phyloP scores from a whole-genome alignment of 2,113 vertebrate genomes.

The Sminthopsis crassicaudata region DNA sequence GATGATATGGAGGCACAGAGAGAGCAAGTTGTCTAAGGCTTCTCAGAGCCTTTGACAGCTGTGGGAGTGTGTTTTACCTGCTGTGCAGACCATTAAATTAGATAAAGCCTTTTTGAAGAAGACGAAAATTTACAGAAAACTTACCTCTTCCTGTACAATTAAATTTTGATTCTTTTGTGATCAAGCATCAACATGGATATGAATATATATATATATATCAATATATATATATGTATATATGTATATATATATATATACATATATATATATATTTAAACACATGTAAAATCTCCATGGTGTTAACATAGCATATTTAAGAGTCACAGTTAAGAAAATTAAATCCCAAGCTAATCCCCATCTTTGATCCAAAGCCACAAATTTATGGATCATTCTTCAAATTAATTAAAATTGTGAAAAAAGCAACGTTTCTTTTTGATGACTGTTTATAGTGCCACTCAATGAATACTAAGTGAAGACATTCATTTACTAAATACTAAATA shows the following conservation, averaged over 20 bases:
- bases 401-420: slow-evolving; percentile 30
- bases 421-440: neutral
- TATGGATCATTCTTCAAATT: neutral
- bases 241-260: too few relatives aligned
- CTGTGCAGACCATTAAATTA: slow-evolving; percentile 9
- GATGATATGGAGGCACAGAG: neutral
- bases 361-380: neutral
- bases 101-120: slow-evolving; percentile 4
- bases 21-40: slow-evolving; percentile 15
- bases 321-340: slow-evolving; percentile 20
- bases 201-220: neutral
- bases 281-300: neutral
- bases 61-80: neutral
- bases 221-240: neutral
- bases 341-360: neutral
- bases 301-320: neutral
- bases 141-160: neutral
- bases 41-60: neutral
- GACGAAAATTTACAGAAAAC: slow-evolving; percentile 25
- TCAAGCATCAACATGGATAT: neutral
- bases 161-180: neutral
- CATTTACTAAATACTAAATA: neutral
- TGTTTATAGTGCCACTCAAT: neutral
- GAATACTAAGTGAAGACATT: too few relatives aligned
- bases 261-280: too few relatives aligned